Percentiles rank a stretch among this genome's conserved stretches.
Conservation (phyloP, 2,113 vertebrate species). For the Himantopus leucocephalus region DNA sequence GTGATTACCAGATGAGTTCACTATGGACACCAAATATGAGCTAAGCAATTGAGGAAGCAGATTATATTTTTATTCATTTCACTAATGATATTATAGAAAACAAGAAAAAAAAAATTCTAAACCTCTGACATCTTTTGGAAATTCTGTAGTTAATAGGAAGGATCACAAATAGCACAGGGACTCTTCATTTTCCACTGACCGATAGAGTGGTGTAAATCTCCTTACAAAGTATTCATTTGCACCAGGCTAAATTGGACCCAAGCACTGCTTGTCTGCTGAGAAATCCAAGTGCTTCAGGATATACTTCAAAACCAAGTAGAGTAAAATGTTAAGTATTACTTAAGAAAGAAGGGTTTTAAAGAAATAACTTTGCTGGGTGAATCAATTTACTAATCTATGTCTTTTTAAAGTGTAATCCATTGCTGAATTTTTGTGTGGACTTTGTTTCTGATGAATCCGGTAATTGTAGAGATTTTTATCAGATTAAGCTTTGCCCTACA, state of each 20-base stretch:
- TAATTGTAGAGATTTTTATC: conserved; percentile 58
- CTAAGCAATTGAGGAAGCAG: neutral
- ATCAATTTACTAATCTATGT: neutral
- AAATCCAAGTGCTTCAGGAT: neutral
- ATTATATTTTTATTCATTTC: neutral
- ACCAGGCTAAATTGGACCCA: neutral
- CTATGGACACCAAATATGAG: neutral
- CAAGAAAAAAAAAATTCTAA: neutral
- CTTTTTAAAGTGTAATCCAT: neutral
- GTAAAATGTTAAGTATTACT: neutral
- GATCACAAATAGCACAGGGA: neutral
- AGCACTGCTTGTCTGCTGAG: neutral
- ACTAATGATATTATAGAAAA: neutral
- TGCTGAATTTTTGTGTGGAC: conserved; percentile 8
- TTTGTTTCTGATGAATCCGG: conserved; percentile 34
- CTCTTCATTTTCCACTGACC: neutral
- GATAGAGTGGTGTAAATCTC: neutral
- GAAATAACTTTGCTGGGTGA: neutral
- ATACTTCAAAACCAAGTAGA: neutral
- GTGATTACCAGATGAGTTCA: neutral
- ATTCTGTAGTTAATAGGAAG: neutral
- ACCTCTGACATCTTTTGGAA: neutral
- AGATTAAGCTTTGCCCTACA: conserved; percentile 53
- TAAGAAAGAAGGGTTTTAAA: neutral
- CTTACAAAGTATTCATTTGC: neutral